phyloP scores from a whole-genome alignment of 2,113 vertebrate species.

The Osmerus eperlanus region DNA sequence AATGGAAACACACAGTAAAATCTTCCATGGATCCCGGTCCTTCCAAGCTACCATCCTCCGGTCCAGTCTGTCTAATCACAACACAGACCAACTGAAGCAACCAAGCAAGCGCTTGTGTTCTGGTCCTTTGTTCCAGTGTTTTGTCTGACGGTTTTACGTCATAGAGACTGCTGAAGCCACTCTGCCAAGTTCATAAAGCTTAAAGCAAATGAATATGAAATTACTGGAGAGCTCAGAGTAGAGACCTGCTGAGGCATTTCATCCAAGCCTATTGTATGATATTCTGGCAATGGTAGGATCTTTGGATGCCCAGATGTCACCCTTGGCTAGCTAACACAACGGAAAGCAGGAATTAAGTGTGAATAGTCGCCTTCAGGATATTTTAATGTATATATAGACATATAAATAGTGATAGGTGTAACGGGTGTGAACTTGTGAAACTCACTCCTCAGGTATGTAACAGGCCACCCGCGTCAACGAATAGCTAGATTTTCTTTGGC shows the following conservation, averaged over 20 bases:
- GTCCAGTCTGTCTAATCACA: constrained; percentile 14
- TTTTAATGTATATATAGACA: neutral
- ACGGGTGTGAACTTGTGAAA: no score
- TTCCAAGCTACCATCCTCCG: neutral
- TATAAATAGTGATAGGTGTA: neutral
- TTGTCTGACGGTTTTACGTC: constrained; percentile 35
- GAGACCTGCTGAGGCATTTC: constrained; percentile 62
- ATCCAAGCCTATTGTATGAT: constrained; percentile 8
- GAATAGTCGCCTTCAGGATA: neutral
- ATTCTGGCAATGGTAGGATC: constrained; percentile 29
- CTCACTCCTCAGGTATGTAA: no score
- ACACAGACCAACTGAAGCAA: constrained; percentile 13
- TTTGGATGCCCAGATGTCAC: constrained; percentile 19
- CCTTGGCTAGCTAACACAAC: constrained; percentile 25
- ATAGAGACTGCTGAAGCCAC: constrained; percentile 20
- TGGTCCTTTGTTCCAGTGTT: constrained; percentile 29
- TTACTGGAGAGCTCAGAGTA: constrained; percentile 57
- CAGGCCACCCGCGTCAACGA: no score
- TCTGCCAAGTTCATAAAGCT: constrained; percentile 62
- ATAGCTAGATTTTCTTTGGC: no score
- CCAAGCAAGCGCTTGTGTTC: constrained; percentile 29
- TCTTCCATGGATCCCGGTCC: neutral
- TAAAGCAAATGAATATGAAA: constrained; percentile 64
- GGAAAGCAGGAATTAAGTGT: neutral
- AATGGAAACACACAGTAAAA: no score